Base-by-base conservation (phyloP, 2,797 vertebrate genomes). In the Lateolabrax maculatus region DNA sequence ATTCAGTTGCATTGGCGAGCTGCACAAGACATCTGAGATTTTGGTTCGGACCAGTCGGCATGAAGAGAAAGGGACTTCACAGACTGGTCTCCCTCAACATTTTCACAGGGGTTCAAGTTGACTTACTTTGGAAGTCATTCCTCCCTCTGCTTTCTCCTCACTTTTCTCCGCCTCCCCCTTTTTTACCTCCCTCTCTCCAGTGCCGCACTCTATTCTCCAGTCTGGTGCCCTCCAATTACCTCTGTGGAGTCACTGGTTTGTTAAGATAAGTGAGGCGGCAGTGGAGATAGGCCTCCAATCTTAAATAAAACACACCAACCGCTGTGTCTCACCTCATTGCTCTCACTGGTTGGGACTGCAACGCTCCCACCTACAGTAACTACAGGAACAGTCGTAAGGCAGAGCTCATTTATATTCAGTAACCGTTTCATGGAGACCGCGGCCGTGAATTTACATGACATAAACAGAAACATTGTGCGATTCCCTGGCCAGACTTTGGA, bases 171-270 rank as follows among this genome's bases (percentile, higher is more conserved):
- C 66, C 48, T 62, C 56, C 75, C 27, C 21, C 34, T 61, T 71
- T 77, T 83, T 51, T 51, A 31, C 80, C 72, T 79, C 69, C 75
- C 57, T 62, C 82, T 83, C 77, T 86, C 85, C 79, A 84, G 79
- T 71, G 71, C 89, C 62, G 23, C 80, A 85, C 87, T 88, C 87
- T 80, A 86, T 92, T 92, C 91, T 93, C 90, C 91, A 93, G 90
- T 93, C 92, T 92, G 86, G 84, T 90, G 87, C 92, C 87, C 92
- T 93, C 87, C 90, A 92, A 93, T 93, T 93, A 93, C 93, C 86
- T 90, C 80, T 84, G 87, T 88, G 90, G 87, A 92, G 84, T 87
- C 84, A 91, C 88, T 91, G 90, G 94, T 94, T 93, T 93, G 93
- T 91, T 92, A 93, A 93, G 93, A 94, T 94, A 94, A 94, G 94